Base-by-base conservation (phyloP, 2,113 vertebrate genomes). In the Harpagus bidentatus region DNA sequence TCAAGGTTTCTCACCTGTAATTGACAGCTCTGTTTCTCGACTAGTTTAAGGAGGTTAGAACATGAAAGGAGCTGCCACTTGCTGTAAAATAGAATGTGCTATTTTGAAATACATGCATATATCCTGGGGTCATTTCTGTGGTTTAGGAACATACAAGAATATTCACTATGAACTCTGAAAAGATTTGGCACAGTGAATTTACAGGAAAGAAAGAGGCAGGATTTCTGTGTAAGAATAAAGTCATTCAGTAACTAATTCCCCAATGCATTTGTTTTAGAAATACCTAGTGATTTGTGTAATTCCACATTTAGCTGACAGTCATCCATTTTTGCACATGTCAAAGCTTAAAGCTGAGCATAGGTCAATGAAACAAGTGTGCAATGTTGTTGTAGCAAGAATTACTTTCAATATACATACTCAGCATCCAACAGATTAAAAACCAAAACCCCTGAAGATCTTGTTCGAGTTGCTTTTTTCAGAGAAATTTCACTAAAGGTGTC, bases 1-100 rank as follows among this genome's bases (percentile, higher is more conserved):
- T 95, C 93, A 96, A 88, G 78, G 91, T 72, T 95, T 94, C 69
- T 79, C 89, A 80, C 73, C 50, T 84, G 36, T 29, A 61, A 91
- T 34, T 56, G 43, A 80, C 65, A 87, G 73, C 34, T 91, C 55
- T 65, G 12, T 63, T 83, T 90, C 72, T 70, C 40, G 53, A 36
- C n/a, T 29, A 29, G 43, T 20, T 69, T 47, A 69, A 85, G 52
- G 78, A 85, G 70, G 42, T 29, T 61, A 31, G 29, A 87, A 89
- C 23, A 43, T 0, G 10, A 82, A 85, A 69, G 23, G 22, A 65
- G 36, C 53, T 93, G 36, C 28, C 43, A 5, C 71, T 63, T 66
- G 31, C 58, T 76, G 36, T 58, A 77, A 77, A 84, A 66, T 0
- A 84, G 47, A 58, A n/a, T 13, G 29, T 32, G 26, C 32, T 67